Evolutionary conservation across 2,888 invertebrate genomes (phyloP), one percentile per base, ranked within the genome.

Genomic region (Protophormia terraenovae): DNA sequence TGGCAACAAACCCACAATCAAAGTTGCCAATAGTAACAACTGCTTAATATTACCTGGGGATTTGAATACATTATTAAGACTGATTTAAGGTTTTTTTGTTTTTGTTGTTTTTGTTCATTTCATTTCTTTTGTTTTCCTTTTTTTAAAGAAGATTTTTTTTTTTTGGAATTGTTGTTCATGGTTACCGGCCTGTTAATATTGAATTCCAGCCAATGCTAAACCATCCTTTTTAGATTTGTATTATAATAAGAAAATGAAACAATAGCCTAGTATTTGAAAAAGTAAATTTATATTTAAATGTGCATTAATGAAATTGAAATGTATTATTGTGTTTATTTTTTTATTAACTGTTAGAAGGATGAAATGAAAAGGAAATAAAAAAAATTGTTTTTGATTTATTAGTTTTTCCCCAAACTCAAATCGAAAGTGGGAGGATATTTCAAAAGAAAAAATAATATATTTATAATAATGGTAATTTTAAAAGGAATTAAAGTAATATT

Each of bases 1-100:
- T 47, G 47, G 0, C 24, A 3, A 22, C 1, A 12, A 50, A 22
- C 22, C 10, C 50, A 10, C 50, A 50, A 50, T 50, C 50, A 50
- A 50, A 8, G 50, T 50, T 50, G 50, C 22, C 50, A 50, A 24
- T 50, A 50, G 50, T 50, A 50, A 50, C 50, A 58, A 58, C 27
- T 29, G 55, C 29, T 29, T 58, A n/a, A 58, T 58, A n/a, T 58
- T 58, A 58, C 55, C 55, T 29, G n/a, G 55, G 29, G 55, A 58
- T 58, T 58, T 58, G 8, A 27, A n/a, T 29, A 19, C 14, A 53
- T 24, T 53, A 53, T 53, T 24, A 24, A 27, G 16, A 58, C 55
- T 29, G 29, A 29, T n/a, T n/a, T 29, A 14, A 0, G 3, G 24
- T 27, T n/a, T 24, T 24, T 53, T 53, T n/a, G 3, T 24, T 10